Evolutionary conservation across 1,140 invertebrate species (phyloP), one percentile per base, ranked within the genome.

Genomic region (Hypothenemus hampei): DNA sequence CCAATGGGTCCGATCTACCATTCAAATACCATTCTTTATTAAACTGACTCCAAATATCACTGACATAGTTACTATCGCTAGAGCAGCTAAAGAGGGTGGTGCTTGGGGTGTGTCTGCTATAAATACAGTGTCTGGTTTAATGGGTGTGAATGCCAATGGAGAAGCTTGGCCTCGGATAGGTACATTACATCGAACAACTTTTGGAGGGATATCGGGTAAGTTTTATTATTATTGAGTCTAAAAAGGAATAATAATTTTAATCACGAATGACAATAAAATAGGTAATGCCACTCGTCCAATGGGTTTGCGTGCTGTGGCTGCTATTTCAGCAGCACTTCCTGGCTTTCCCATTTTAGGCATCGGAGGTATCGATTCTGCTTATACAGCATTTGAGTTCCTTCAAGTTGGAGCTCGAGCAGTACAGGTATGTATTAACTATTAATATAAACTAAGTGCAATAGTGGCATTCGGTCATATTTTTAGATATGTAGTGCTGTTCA

Each of bases 11-110:
- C 76, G 84, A 53, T 76, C 75, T 22, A 83, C 86, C 0, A 83
- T 93, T 2, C 89, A 87, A 65, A 93, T 99, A 62, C 97, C 97
- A n/a, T 89, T 98, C 74, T 98, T 99, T 75, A 83, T 96, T 2
- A 99, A 99, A 75, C 69, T 99, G 37, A 99, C 97, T 0, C 97
- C 97, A 1, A 99, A 98, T 70, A 94, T 98, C 0, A 98, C 96
- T 0, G 86, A 97, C 60, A 93, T 98, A 36, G 83, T 88, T 0
- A 73, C 74, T 4, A 94, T 99, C 61, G 95, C 97, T 0, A 76
- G 69, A 64, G 97, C 96, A 1, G 96, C 96, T 3, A 77, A 89
- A 64, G 83, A 96, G 79, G 92, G 93, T 44, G 83, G 86, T 26
- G 96, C 96, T 10, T 82, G 87, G 70, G 97, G 97, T 13, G 94